Conservation (phyloP, 2,888 invertebrate genomes). For the Phytoseiulus persimilis region DNA sequence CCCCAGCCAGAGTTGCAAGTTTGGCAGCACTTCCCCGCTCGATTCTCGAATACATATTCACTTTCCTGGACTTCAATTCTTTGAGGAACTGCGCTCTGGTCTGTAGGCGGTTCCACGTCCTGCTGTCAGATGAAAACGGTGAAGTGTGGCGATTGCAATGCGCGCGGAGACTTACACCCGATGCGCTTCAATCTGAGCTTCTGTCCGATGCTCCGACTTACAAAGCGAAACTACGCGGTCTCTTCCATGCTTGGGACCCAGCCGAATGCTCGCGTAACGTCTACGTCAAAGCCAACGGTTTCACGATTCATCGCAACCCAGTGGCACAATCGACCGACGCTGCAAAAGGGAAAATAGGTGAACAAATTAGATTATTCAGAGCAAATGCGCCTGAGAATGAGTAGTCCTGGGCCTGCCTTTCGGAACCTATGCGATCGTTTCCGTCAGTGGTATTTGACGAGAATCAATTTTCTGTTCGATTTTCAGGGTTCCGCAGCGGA, state of each 20-base stretch:
- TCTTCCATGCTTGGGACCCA: conserved; percentile 92
- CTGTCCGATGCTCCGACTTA: conserved; percentile 77
- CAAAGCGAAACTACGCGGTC: conserved; percentile 86
- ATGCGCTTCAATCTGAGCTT: conserved; percentile 72
- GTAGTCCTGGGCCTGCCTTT: no score
- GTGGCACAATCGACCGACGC: conserved; percentile 98
- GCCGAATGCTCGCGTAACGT: conserved; percentile 94
- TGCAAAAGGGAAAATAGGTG: conserved; percentile 67
- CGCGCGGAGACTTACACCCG: conserved; percentile 73
- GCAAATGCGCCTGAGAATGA: no score
- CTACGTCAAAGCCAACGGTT: conserved; percentile 90
- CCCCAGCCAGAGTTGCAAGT: background rate
- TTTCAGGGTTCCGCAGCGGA: conserved; percentile 68
- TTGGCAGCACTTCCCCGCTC: conserved; percentile 9
- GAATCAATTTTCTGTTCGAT: no score
- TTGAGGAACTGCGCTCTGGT: conserved; percentile 79
- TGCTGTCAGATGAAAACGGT: conserved; percentile 82
- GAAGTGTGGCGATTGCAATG: conserved; percentile 91
- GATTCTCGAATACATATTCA: conserved; percentile 77
- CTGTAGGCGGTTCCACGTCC: conserved; percentile 84
- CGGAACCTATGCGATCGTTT: no score
- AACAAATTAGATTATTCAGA: no score
- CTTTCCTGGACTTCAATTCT: conserved; percentile 76
- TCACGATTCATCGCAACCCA: conserved; percentile 93
- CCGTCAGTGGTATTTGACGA: no score